Evolutionary conservation across 2,113 vertebrate genomes (phyloP).

Genomic region (Ceratotherium simum): DNA sequence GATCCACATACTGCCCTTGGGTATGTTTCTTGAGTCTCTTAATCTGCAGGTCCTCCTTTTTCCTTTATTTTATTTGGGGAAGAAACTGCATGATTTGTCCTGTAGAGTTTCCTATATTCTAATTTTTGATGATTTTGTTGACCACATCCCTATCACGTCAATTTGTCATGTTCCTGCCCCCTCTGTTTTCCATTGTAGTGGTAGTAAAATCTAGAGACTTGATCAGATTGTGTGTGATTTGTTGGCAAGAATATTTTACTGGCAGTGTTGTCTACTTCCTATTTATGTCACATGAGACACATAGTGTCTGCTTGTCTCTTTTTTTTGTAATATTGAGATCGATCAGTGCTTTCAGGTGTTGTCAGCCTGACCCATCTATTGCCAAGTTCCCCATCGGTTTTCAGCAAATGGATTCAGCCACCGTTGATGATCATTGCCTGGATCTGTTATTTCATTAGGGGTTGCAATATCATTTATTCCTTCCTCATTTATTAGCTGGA

Average conservation of each 20-base stretch:
- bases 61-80: background rate
- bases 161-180: background rate
- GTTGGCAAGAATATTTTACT: background rate
- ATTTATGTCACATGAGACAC: background rate
- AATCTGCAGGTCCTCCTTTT: background rate
- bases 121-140: background rate
- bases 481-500: background rate
- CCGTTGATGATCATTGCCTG: background rate
- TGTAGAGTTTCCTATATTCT: background rate
- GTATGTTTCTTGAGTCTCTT: background rate
- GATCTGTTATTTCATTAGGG: background rate
- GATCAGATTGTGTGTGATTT: background rate
- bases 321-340: background rate
- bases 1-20: background rate
- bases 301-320: background rate
- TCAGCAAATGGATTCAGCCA: background rate
- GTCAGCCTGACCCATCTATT: background rate
- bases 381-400: background rate
- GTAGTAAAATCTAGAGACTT: constrained; percentile 13
- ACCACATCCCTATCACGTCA: background rate
- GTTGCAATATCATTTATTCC: background rate
- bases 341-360: background rate
- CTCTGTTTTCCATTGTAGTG: background rate
- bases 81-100: background rate
- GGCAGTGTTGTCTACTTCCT: background rate